phyloP scores from a whole-genome alignment of 2,797 vertebrate species.

The Channa striata region DNA sequence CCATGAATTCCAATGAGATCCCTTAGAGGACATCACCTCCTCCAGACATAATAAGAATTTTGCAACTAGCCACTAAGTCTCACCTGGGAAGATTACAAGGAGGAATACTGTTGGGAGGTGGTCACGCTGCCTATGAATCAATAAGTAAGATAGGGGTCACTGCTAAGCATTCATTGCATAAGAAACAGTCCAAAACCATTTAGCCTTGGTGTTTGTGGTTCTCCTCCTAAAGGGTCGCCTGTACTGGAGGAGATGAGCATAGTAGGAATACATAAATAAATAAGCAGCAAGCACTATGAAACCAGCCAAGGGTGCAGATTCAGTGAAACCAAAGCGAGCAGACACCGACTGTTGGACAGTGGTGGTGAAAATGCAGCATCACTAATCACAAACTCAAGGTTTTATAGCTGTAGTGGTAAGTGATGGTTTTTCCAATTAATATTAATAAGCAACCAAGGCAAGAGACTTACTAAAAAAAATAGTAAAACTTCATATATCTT shows the following conservation, averaged over 20 bases:
- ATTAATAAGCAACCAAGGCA: conserved; percentile 5
- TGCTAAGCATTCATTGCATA: conserved; percentile 44
- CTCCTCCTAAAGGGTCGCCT: conserved; percentile 11
- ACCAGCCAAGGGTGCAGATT: conserved; percentile 22
- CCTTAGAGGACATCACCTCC: conserved; percentile 17
- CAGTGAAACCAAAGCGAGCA: conserved; percentile 38
- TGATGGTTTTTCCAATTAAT: conserved; percentile 33
- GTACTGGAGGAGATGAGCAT: conserved; percentile 32
- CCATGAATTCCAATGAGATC: conserved; percentile 61
- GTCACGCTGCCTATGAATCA: conserved; percentile 40
- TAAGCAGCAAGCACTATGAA: conserved; percentile 54
- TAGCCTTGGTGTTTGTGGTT: not conserved
- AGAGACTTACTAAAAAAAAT: not conserved
- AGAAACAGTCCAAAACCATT: conserved; percentile 34
- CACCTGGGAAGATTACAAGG: conserved; percentile 14
- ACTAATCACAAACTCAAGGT: conserved; percentile 26
- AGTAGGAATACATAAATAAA: conserved; percentile 65
- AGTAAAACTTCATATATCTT: not conserved
- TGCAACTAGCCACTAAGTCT: conserved; percentile 11
- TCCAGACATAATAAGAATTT: conserved; percentile 32
- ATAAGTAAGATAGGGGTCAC: conserved; percentile 30
- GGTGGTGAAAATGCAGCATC: conserved; percentile 36
- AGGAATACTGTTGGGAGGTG: not conserved
- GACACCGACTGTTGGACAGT: conserved; percentile 35
- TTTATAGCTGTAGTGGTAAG: conserved; percentile 5